Conservation (phyloP, 2,888 invertebrate species). For the Oxyteleia sp. region DNA sequence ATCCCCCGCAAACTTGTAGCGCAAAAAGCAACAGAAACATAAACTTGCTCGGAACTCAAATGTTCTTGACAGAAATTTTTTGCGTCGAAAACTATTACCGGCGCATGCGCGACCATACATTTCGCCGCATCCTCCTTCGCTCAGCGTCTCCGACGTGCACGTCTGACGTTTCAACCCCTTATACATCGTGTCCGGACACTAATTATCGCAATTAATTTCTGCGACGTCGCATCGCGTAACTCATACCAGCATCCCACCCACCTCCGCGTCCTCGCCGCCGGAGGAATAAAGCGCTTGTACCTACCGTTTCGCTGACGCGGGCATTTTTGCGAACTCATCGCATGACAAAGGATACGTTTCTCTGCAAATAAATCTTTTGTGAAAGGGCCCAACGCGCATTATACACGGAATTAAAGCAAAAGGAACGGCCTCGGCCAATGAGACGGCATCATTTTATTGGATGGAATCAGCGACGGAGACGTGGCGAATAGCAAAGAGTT, state of each 20-base stretch:
- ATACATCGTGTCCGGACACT: constrained; percentile 58
- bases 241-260: constrained; percentile 51
- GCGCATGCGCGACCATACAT: constrained; percentile 46
- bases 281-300: constrained; percentile 35
- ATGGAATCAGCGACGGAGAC: constrained; percentile 5
- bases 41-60: no score
- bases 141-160: constrained; percentile 36
- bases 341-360: constrained; percentile 52
- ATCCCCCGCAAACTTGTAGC: no score
- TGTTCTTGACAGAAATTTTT: constrained; percentile 54
- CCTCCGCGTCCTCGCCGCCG: constrained; percentile 43
- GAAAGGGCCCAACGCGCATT: constrained; percentile 22
- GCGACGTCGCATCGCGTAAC: constrained; percentile 59
- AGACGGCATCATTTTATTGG: constrained; percentile 43
- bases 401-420: constrained; percentile 43
- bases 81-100: constrained; percentile 50
- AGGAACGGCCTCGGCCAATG: constrained; percentile 19
- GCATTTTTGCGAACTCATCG: constrained; percentile 47
- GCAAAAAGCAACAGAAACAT: no score
- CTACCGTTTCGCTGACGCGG: constrained; percentile 57
- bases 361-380: constrained; percentile 50
- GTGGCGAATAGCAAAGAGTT: constrained; percentile 19
- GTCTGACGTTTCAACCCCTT: constrained; percentile 49
- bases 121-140: constrained; percentile 31
- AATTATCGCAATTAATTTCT: constrained; percentile 72